These are phyloP conservation scores for Plectrocnemia conspersa DNA, from an alignment of 1,140 invertebrate genomes.

Conservation along the genomic window DNA sequence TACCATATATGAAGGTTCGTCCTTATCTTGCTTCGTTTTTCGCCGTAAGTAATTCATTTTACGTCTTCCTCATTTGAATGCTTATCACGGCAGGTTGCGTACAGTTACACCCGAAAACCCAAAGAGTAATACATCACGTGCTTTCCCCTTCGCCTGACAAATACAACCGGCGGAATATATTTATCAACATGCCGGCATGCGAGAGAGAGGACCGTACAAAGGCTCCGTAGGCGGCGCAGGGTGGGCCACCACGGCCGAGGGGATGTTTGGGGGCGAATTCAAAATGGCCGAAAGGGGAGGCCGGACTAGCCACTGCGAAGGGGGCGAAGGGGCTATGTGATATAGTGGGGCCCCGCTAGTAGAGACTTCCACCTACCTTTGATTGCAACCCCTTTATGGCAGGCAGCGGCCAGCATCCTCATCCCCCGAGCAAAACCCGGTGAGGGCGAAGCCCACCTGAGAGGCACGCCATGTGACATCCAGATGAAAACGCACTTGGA, in stretches of 20 bases:
- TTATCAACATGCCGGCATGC: constrained; percentile 34
- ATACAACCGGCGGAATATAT: constrained; percentile 35
- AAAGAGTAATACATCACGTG: constrained; percentile 24
- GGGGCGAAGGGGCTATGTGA: constrained; percentile 15
- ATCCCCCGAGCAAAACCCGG: background rate
- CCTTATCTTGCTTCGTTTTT: too few relatives aligned
- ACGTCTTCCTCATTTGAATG: constrained; percentile 23
- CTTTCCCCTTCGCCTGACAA: constrained; percentile 29
- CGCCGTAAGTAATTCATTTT: constrained; percentile 26
- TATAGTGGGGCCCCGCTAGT: constrained; percentile 17
- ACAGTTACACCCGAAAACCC: constrained; percentile 26
- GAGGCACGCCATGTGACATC: background rate
- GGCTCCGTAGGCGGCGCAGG: constrained; percentile 9
- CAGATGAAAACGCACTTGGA: too few relatives aligned
- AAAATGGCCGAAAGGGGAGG: constrained; percentile 34
- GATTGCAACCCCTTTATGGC: constrained; percentile 23
- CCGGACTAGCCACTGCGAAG: constrained; percentile 31
- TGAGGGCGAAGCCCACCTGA: constrained; percentile 1
- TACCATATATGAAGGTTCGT: too few relatives aligned
- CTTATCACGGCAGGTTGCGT: constrained; percentile 26
- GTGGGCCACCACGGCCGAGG: constrained; percentile 4
- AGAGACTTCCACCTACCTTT: constrained; percentile 7
- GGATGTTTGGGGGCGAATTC: constrained; percentile 22
- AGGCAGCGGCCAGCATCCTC: constrained; percentile 13
- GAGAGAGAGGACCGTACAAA: constrained; percentile 21